Evolutionary conservation across 1,140 invertebrate genomes (phyloP).

Genomic region (Drosophila melanica): DNA sequence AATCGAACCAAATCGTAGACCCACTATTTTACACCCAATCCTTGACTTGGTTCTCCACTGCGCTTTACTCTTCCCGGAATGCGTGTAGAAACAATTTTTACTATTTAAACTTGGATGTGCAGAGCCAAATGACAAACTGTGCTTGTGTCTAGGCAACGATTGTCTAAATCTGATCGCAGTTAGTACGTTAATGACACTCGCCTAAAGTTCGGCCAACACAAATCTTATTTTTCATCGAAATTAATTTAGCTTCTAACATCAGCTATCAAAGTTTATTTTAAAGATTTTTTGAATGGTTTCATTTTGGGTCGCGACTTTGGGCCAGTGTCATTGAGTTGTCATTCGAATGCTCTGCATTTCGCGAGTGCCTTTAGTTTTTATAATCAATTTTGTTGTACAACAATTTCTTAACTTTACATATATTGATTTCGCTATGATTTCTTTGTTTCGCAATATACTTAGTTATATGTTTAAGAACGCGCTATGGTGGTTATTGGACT

Average conservation of each 20-base stretch:
- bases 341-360: neutral
- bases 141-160: constrained; percentile 1
- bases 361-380: constrained; percentile 49
- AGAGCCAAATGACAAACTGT: constrained; percentile 5
- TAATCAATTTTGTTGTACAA: constrained; percentile 55
- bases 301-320: neutral
- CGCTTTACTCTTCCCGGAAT: constrained; percentile 37
- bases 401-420: constrained; percentile 35
- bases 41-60: constrained; percentile 28
- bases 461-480: constrained; percentile 10
- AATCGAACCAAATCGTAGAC: constrained; percentile 36
- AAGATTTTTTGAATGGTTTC: no score
- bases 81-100: constrained; percentile 40
- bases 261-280: no score
- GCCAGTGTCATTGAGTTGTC: neutral
- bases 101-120: constrained; percentile 12
- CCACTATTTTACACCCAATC: constrained; percentile 14
- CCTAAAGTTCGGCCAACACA: neutral
- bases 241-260: no score
- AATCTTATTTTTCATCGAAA: neutral
- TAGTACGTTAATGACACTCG: neutral
- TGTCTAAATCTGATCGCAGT: neutral
- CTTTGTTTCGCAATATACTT: constrained; percentile 44
- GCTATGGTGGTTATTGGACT: constrained; percentile 61
- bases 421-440: constrained; percentile 55